Evolutionary conservation across 2,113 vertebrate genomes (phyloP), one percentile per base, ranked within the genome.

Genomic region (Ornithorhynchus anatinus): DNA sequence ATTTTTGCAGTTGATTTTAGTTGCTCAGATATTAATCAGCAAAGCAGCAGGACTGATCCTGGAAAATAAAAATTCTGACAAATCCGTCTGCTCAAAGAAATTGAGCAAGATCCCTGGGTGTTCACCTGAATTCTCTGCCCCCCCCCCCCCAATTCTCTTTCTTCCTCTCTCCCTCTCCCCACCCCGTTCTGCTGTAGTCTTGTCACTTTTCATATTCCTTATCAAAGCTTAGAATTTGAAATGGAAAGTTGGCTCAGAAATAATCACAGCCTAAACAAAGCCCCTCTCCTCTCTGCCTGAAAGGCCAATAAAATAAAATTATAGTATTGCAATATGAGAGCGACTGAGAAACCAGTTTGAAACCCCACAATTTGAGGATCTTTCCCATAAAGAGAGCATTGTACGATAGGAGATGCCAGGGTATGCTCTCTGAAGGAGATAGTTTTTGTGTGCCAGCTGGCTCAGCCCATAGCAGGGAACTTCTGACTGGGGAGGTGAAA

Each of bases 141-240:
- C 7, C 47, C n/a, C n/a, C n/a, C n/a, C n/a, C n/a, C n/a, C n/a
- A n/a, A n/a, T n/a, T n/a, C n/a, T n/a, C n/a, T n/a, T n/a, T n/a
- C n/a, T n/a, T n/a, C n/a, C n/a, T n/a, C n/a, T n/a, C n/a, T n/a
- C n/a, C n/a, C n/a, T n/a, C n/a, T n/a, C n/a, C n/a, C n/a, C n/a
- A n/a, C n/a, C n/a, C n/a, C n/a, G n/a, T n/a, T n/a, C n/a, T n/a
- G n/a, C n/a, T 77, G 75, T 14, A 72, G 53, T 83, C 59, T 59
- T 75, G 53, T 56, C 48, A 62, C 79, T 88, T 84, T 84, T 85
- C 73, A 82, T 84, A 68, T 72, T 79, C 56, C 74, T 70, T 77
- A 72, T 84, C 57, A 84, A 80, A 84, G 64, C 63, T 58, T 75
- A 75, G 69, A 70, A 81, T 81, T 79, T 81, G 81, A 85, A 88